These are phyloP conservation scores for Pangasius djambal DNA, from an alignment of 2,797 vertebrate species.

Conservation along the genomic window DNA sequence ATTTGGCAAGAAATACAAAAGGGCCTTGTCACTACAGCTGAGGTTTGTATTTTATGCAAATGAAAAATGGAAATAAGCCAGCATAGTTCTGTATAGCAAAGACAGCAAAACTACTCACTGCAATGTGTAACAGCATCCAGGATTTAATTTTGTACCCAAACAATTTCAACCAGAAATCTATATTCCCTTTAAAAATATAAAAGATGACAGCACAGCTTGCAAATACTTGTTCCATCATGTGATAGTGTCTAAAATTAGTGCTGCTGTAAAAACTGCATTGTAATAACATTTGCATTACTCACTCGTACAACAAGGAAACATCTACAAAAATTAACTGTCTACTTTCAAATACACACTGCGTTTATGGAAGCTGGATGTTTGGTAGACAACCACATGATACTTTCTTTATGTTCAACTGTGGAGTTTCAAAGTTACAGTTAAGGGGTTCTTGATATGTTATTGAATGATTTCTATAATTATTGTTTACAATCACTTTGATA, in stretches of 20 bases:
- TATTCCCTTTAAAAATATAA: constrained; percentile 2
- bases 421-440: background rate
- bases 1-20: constrained; percentile 14
- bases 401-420: background rate
- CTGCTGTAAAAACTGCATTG: background rate
- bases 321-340: background rate
- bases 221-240: constrained; percentile 1
- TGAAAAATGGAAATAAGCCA: constrained; percentile 2
- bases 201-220: background rate
- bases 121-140: background rate
- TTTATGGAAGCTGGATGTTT: background rate
- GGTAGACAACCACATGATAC: background rate
- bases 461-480: background rate
- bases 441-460: background rate
- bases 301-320: constrained; percentile 8
- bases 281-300: constrained; percentile 26
- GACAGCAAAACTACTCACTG: background rate
- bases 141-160: background rate
- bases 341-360: background rate
- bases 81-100: background rate
- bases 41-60: constrained; percentile 8
- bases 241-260: constrained; percentile 4
- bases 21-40: background rate
- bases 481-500: background rate
- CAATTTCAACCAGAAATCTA: background rate